Conservation (phyloP, 2,113 vertebrate genomes). For the Leucoraja erinaceus region DNA sequence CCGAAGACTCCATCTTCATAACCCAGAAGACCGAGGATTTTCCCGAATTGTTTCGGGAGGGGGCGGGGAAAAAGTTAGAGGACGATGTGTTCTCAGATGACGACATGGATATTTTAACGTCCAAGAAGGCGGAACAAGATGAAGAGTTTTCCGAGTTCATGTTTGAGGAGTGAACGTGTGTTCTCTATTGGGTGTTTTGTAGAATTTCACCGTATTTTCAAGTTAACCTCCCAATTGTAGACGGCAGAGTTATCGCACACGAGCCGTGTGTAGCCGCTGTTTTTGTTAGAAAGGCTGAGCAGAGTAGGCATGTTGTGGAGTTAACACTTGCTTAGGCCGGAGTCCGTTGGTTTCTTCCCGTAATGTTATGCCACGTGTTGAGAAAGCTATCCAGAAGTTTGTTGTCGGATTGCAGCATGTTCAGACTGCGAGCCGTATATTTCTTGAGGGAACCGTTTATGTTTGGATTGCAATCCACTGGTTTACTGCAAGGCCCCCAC, state of each 20-base stretch:
- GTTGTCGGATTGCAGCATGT: not conserved
- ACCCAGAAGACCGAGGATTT: not conserved
- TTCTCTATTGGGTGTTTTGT: not conserved
- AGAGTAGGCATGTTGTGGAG: not conserved
- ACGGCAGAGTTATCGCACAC: too few species aligned
- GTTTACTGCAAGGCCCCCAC: not conserved
- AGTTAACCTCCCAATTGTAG: too few species aligned
- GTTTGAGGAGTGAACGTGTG: not conserved
- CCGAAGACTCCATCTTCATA: not conserved
- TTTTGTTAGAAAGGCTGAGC: not conserved
- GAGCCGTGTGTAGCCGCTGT: not conserved
- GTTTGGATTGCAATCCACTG: not conserved
- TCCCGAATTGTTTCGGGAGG: not conserved
- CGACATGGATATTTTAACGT: not conserved
- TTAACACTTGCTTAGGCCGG: too few species aligned
- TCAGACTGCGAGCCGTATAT: not conserved
- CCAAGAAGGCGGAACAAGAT: not conserved
- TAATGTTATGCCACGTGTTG: not conserved
- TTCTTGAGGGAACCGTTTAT: not conserved
- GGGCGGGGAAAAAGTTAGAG: not conserved
- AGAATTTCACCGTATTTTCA: not conserved
- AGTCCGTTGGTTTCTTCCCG: not conserved
- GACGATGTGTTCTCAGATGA: not conserved
- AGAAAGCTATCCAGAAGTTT: too few species aligned
- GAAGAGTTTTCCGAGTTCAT: not conserved